Base-by-base conservation (phyloP, 2,888 invertebrate species). In the Melanostoma mellinum region DNA sequence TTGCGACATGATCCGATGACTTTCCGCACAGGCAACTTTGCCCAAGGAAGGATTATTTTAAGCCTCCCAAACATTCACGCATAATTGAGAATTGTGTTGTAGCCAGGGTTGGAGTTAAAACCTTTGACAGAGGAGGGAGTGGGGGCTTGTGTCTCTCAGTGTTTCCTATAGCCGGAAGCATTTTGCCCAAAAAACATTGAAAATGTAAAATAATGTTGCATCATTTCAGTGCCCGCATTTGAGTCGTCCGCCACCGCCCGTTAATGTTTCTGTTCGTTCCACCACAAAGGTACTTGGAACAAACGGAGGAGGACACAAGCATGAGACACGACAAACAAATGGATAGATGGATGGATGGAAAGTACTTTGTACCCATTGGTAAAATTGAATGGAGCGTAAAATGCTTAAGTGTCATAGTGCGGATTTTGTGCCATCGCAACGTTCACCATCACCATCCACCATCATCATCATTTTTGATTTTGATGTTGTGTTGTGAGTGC, bases 321-420 rank as follows among this genome's bases (percentile, higher is more conserved):
- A 40, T 50, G 6, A 46, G 46, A 36, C 5, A 30, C 32, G 40
- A 58, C 30, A 40, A 32, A 32, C 20, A n/a, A 9, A 52, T 52
- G n/a, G 35, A 53, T 40, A 46, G 56, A 10, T 36, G 42, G 36
- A 76, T 72, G 65, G 38, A 63, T 56, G 56, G 58, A 50, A 74
- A 72, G 82, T 65, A 74, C 68, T 68, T 75, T 74, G 68, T 60
- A 75, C 56, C 78, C 73, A 84, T 77, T 78, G 74, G 78, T 74
- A 69, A 68, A 78, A 78, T 78, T 84, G 82, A 84, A 84, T 84
- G 82, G 78, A 84, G 82, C 82, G 82, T 84, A 78, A 84, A 84
- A 84, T 84, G 74, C 78, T 84, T 74, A 78, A 84, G 82, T 84
- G 82, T 78, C 78, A 84, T 84, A 78, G 82, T 84, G 82, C 82